Conservation (phyloP, 2,888 invertebrate species). For the Dryococelus australis region DNA sequence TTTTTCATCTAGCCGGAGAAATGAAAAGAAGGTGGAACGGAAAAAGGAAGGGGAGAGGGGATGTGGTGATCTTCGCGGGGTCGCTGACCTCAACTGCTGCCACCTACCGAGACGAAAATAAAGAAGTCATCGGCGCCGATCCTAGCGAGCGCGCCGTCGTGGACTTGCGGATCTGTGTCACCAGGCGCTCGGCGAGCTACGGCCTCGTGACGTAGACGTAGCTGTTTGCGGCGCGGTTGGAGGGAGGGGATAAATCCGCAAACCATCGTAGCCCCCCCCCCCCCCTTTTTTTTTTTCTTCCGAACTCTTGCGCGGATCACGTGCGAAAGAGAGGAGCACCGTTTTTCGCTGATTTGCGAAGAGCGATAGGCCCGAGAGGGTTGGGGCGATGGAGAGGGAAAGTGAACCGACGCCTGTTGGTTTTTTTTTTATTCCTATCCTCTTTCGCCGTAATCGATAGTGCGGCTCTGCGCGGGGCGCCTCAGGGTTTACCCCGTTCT, state of each 20-base stretch:
- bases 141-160: too few relatives aligned
- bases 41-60: not conserved
- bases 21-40: not conserved
- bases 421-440: not conserved
- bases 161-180: not conserved
- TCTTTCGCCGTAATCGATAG: not conserved
- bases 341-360: conserved; percentile 10
- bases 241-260: not conserved
- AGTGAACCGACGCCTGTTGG: not conserved
- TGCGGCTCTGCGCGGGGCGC: not conserved
- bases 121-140: not conserved
- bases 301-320: not conserved
- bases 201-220: too few relatives aligned
- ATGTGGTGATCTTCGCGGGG: not conserved
- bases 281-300: too few relatives aligned
- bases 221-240: not conserved
- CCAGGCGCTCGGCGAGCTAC: not conserved
- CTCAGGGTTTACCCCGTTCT: not conserved
- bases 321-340: not conserved
- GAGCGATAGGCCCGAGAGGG: not conserved
- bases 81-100: not conserved
- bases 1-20: not conserved
- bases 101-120: not conserved
- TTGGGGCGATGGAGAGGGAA: not conserved
- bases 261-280: not conserved